Evolutionary conservation across 2,797 vertebrate species (phyloP).

Genomic region (Smutsia gigantea): DNA sequence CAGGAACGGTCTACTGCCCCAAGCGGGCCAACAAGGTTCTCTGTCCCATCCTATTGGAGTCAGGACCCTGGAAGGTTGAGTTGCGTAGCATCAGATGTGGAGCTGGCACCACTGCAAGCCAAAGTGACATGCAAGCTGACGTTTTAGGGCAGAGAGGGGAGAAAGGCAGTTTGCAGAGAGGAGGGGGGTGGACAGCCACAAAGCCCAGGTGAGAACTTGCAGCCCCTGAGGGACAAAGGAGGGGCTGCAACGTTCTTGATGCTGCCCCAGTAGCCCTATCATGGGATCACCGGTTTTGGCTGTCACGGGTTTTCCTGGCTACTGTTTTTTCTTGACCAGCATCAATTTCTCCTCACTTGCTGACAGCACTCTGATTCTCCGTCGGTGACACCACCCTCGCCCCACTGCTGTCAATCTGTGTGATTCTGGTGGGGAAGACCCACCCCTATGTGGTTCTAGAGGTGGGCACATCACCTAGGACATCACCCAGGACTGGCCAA

Average conservation of each 20-base stretch:
- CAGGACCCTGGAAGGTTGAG: not conserved
- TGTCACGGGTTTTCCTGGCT: not conserved
- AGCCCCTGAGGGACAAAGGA: not conserved
- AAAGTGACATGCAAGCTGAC: not conserved
- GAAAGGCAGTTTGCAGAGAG: not conserved
- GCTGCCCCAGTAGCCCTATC: not conserved
- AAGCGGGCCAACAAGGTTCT: not conserved
- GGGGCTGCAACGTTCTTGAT: not conserved
- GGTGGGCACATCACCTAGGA: not conserved
- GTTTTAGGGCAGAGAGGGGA: not conserved
- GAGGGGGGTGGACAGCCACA: not conserved
- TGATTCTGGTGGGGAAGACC: not conserved
- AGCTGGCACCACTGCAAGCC: not conserved
- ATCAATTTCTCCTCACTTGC: not conserved
- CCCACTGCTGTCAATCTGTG: not conserved
- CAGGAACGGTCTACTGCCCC: not conserved
- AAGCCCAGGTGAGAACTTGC: not conserved
- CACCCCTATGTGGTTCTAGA: not conserved
- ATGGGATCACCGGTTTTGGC: not conserved
- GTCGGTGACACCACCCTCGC: not conserved
- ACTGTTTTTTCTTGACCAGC: not conserved
- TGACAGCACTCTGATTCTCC: not conserved
- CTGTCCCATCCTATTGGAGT: not conserved
- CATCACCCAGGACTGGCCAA: not conserved
- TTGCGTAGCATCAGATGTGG: not conserved